A percentile compares a stretch with the other conserved stretches of the same genome.
Evolutionary conservation across 2,888 invertebrate species (phyloP).

Genomic region (Hydraecia micacea): DNA sequence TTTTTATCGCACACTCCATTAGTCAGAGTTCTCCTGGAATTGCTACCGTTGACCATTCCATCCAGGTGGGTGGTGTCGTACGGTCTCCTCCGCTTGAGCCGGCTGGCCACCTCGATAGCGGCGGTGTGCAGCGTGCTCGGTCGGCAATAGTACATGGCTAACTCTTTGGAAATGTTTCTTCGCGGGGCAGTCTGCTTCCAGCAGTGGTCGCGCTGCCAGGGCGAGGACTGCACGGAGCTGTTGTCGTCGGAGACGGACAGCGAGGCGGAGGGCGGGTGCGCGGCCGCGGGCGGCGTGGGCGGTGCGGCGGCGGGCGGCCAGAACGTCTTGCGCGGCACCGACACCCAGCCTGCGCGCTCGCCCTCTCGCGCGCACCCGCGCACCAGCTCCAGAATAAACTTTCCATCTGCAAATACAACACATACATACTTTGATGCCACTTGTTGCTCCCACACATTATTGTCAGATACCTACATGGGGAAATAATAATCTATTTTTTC

Average conservation of each 20-base stretch:
- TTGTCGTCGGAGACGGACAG: slow-evolving; percentile 97
- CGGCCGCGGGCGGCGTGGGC: slow-evolving; percentile 85
- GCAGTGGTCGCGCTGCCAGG: slow-evolving; percentile 97
- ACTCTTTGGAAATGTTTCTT: slow-evolving; percentile 93
- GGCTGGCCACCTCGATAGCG: slow-evolving; percentile 83
- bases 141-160: slow-evolving; percentile 93
- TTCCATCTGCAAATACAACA: slow-evolving; percentile 92
- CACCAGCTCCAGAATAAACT: slow-evolving; percentile 96
- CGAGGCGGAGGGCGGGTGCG: slow-evolving; percentile 93
- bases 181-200: slow-evolving; percentile 96
- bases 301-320: slow-evolving; percentile 95
- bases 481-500: not conserved
- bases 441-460: slow-evolving; percentile 16
- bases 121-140: slow-evolving; percentile 87
- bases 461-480: not conserved
- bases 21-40: slow-evolving; percentile 69
- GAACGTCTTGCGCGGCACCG: slow-evolving; percentile 96
- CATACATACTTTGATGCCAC: slow-evolving; percentile 37
- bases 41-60: slow-evolving; percentile 72
- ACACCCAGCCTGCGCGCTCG: slow-evolving; percentile 96
- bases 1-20: slow-evolving; percentile 80
- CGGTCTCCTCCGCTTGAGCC: slow-evolving; percentile 92
- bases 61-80: slow-evolving; percentile 85
- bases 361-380: slow-evolving; percentile 90
- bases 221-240: slow-evolving; percentile 97